phyloP scores from a whole-genome alignment of 2,888 invertebrate species.

The Zhuqinia jingwanae region DNA sequence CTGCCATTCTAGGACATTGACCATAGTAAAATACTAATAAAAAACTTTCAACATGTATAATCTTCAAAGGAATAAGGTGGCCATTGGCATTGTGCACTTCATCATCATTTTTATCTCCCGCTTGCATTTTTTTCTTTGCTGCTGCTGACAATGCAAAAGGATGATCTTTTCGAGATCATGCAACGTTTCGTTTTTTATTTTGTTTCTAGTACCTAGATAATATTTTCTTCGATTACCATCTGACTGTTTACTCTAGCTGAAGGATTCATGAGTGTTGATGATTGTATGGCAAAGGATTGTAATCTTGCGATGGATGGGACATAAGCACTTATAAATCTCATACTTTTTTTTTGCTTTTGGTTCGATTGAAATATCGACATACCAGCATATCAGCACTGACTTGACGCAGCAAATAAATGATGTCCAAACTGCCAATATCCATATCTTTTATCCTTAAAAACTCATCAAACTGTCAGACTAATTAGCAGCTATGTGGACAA shows the following conservation, averaged over 20 bases:
- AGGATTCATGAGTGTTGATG: background rate
- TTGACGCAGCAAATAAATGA: background rate
- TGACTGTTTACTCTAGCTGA: constrained; percentile 12
- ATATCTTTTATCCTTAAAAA: constrained; percentile 56
- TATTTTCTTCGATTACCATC: constrained; percentile 55
- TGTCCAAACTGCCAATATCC: constrained; percentile 5
- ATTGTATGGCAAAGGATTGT: constrained; percentile 30
- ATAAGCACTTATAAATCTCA: background rate
- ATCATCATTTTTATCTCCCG: too few relatives aligned
- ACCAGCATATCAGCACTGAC: background rate
- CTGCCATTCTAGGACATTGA: constrained; percentile 46
- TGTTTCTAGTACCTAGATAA: background rate
- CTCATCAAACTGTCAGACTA: constrained; percentile 65
- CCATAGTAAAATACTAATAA: constrained; percentile 24
- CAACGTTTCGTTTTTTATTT: constrained; percentile 1
- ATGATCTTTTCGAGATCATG: background rate
- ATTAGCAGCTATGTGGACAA: constrained; percentile 56
- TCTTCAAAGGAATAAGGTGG: background rate
- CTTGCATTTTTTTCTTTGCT: background rate
- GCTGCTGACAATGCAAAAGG: background rate
- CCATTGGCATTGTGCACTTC: constrained; percentile 27
- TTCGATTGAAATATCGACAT: background rate
- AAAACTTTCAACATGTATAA: background rate
- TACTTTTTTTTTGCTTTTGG: too few relatives aligned
- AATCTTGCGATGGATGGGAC: background rate